Conservation (phyloP, 2,888 invertebrate genomes). For the Melanargia galathea region DNA sequence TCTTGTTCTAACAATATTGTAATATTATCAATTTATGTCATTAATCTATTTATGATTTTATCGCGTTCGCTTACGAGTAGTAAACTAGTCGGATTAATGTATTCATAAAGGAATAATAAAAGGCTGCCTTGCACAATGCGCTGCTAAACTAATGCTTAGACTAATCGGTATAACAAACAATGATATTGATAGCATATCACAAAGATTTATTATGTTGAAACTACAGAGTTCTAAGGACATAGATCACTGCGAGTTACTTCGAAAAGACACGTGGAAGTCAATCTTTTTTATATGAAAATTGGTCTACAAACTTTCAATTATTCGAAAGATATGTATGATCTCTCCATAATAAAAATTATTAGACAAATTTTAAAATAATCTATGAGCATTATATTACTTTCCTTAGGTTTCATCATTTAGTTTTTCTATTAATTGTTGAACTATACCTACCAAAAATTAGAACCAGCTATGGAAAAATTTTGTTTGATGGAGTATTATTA, state of each 20-base stretch:
- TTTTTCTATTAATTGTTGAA: no score
- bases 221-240: not conserved
- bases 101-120: slow-evolving; percentile 2
- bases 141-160: not conserved
- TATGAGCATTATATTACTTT: no score
- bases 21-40: not conserved
- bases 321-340: no score
- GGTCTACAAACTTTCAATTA: no score
- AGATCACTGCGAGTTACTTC: not conserved
- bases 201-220: not conserved
- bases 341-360: no score
- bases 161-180: not conserved
- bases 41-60: slow-evolving; percentile 12
- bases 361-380: no score
- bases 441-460: no score
- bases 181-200: not conserved
- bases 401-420: no score
- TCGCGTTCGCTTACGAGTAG: not conserved
- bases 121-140: not conserved
- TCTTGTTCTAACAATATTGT: not conserved
- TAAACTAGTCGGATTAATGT: slow-evolving; percentile 12
- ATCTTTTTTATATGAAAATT: not conserved
- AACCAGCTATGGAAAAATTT: no score
- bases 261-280: not conserved
- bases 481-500: no score